Evolutionary conservation across 2,797 vertebrate genomes (phyloP).

Genomic region (Muscicapa striata): DNA sequence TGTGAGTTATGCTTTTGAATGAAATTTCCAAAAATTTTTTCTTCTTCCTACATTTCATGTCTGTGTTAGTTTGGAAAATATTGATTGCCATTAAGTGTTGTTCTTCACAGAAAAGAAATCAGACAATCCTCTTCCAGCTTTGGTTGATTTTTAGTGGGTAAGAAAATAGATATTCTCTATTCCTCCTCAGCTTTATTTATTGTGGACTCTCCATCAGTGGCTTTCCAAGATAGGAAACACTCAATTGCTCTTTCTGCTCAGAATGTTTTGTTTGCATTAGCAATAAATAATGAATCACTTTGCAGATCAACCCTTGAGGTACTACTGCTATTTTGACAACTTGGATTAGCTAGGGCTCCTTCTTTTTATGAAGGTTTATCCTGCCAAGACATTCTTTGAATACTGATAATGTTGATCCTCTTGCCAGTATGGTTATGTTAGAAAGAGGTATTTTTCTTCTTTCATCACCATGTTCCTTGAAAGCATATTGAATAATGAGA

Average conservation of each 20-base stretch:
- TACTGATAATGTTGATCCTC: constrained; percentile 81
- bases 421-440: constrained; percentile 81
- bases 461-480: constrained; percentile 82
- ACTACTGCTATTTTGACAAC: constrained; percentile 80
- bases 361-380: constrained; percentile 81
- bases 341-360: constrained; percentile 79
- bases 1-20: not conserved
- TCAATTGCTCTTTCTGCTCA: constrained; percentile 16
- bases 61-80: not conserved
- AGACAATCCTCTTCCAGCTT: not conserved
- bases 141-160: not conserved
- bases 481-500: constrained; percentile 81
- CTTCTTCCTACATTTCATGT: not conserved
- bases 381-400: constrained; percentile 83
- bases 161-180: not conserved
- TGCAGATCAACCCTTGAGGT: constrained; percentile 70
- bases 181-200: not conserved
- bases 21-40: not conserved
- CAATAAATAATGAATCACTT: constrained; percentile 74
- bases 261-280: constrained; percentile 60
- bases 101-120: not conserved
- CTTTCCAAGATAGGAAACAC: not conserved
- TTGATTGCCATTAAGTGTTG: not conserved
- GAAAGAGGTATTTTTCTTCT: constrained; percentile 83
- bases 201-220: not conserved